Base-by-base conservation (phyloP, 2,797 vertebrate species). In the Coracias cyanogaster region DNA sequence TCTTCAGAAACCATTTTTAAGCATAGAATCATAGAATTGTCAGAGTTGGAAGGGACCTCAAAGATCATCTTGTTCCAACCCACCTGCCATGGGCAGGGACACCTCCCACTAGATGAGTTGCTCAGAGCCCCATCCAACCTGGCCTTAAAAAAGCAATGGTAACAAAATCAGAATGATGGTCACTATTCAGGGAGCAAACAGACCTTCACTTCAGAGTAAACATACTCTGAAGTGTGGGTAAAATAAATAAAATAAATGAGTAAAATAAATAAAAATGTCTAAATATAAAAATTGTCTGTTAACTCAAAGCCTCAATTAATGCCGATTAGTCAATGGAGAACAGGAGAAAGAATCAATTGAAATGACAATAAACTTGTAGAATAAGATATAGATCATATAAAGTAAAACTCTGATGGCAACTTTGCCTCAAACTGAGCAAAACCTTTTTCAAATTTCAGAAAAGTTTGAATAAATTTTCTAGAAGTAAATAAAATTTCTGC, bases 161-260 rank as follows among this genome's bases (percentile, higher is more conserved):
- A 94, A 94, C 93, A 90, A 90, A 96, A 95, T 93, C 93, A 92
- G 93, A 87, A 66, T 67, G 86, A 95, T 82, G 89, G 94, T 94
- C 89, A 54, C 85, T 82, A 33, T 89, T 89, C 70, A 86, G 33
- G 76, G 74, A 78, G 89, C 62, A 96, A 94, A 91, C n/a, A 76
- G 65, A 90, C 39, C 67, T 91, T 69, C 26, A 12, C 61, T 66
- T 76, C 64, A 45, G 57, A 46, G 73, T 25, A 54, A 65, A 66
- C 13, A 7, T 10, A 19, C 14, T 15, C 19, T 33, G 54, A 57
- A 57, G n/a, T 57, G 22, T 58, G 57, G 41, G 14, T 26, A 49
- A 82, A 95, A 39, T 20, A 9, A 43, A 41, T 26, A 49, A 82
- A 95, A 39, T 20, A 9, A 43, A 41, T 12, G 28, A 52, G 28